Evolutionary conservation across 2,888 invertebrate genomes (phyloP).

Genomic region (Aricia artaxerxes): DNA sequence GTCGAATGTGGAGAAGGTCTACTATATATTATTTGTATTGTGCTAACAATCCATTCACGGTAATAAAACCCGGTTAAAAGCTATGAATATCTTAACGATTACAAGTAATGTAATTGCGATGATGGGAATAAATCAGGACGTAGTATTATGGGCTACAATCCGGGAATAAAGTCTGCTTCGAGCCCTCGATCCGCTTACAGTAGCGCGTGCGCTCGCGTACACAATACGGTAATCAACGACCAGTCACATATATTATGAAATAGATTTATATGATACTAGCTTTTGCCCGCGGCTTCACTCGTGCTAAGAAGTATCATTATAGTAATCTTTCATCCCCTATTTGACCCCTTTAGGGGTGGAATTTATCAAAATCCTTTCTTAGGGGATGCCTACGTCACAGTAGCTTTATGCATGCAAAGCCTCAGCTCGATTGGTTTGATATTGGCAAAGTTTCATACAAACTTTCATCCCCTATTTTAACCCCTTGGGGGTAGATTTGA

Average conservation of each 20-base stretch:
- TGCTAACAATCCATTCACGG: constrained; percentile 25
- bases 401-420: too few species aligned
- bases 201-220: constrained; percentile 50
- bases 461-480: too few species aligned
- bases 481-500: too few species aligned
- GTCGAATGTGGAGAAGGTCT: background rate
- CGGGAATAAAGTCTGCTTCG: background rate
- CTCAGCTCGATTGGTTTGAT: too few species aligned
- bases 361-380: too few species aligned
- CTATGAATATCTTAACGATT: constrained; percentile 43
- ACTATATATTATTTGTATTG: background rate
- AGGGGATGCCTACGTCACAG: too few species aligned
- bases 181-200: constrained; percentile 49
- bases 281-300: background rate
- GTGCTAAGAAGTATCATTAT: too few species aligned
- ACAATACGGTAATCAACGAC: constrained; percentile 60
- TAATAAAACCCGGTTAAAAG: constrained; percentile 36
- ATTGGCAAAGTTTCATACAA: too few species aligned
- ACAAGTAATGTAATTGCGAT: constrained; percentile 65
- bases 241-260: constrained; percentile 45
- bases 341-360: too few species aligned
- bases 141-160: constrained; percentile 33
- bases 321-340: too few species aligned
- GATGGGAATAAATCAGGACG: constrained; percentile 66
- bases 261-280: constrained; percentile 37